Evolutionary conservation across 2,888 invertebrate species (phyloP), one percentile per base, ranked within the genome.

Genomic region (Dichetophora obliterata): DNA sequence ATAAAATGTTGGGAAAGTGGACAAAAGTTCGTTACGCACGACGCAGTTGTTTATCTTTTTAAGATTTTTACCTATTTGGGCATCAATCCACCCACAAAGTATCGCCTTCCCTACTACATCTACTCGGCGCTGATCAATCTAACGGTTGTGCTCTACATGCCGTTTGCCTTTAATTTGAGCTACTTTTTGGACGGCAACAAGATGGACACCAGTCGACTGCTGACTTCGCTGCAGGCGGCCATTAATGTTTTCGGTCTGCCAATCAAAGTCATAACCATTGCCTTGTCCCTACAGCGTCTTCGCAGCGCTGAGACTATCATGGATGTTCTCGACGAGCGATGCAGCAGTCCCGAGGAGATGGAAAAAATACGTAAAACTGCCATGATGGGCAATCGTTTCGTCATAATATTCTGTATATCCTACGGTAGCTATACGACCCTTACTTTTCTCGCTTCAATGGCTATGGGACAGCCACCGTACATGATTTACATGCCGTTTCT

Each of bases 201-300:
- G 54, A 71, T 83, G 80, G 79, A 80, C 6, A 79, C 79, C 9
- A 79, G 77, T 6, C 81, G 82, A n/a, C 34, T 85, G 34, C 72
- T 85, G 16, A 83, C 83, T 22, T 84, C 84, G 5, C 27, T 84
- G 1, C 84, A 85, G 70, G 84, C 80, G 50, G 82, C 79, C 54
- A 78, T 84, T 24, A 78, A 85, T 75, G 81, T 82, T 0, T 82
- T 75, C 19, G 80, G 79, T 5, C 75, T 82, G 27, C 79, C 82
- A 0, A 27, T 77, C 0, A 85, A 84, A 76, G 76, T 83, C 1
- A 52, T 80, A 16, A 71, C 78, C 0, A 14, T 84, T 27, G 76
- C 61, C 3, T 75, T 77, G 27, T 63, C 72, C 3, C 22, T 83
- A 11, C 66, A 50, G 0, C 59, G 75, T 11, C 34, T 84, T 52